Base-by-base conservation (phyloP, 2,888 invertebrate genomes). In the Fabriciana adippe region DNA sequence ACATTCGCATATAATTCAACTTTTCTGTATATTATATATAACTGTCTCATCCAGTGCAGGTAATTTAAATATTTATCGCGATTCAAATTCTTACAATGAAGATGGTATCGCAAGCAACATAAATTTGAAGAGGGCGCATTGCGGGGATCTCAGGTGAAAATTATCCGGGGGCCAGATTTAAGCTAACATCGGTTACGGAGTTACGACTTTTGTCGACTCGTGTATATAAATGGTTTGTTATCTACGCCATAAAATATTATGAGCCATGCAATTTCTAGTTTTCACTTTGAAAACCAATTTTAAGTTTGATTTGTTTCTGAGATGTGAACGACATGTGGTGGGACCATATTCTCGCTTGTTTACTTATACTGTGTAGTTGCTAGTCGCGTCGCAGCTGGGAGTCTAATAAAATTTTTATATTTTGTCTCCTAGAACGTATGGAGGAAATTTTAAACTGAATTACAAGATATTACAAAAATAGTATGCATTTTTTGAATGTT, bases 71-170 rank as follows among this genome's bases (percentile, higher is more conserved):
- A 74, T 68, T 71, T 76, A 72, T 69, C 73, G 78, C 77, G 80
- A 77, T 79, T 79, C 83, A 80, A 86, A 86, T 89, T 90, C 90
- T 87, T 86, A 81, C 82, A 79, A 82, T 76, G 79, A 81, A 86
- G 87, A 89, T 87, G 85, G 81, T 90, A 91, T 90, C 91, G 85
- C 75, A 73, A 77, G 74, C 79, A 80, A 81, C 86, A 90, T 91
- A 90, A 91, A 91, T 92, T 86, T 81, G 79, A 74, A 64, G 79
- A 79, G 81, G 82, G 79, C 78, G 73, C 75, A 72, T 76, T 72
- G 73, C 74, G 75, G 76, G 78, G 78, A 75, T 75, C 81, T 78
- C 92, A 92, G 92, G 92, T 92, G 92, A 91, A 88, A 92, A 92
- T 92, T 90, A 90, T 90, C 89, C 74, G 73, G 73, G 60, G 62